Base-by-base conservation (phyloP, 2,113 vertebrate species). In the Sturnira hondurensis region DNA sequence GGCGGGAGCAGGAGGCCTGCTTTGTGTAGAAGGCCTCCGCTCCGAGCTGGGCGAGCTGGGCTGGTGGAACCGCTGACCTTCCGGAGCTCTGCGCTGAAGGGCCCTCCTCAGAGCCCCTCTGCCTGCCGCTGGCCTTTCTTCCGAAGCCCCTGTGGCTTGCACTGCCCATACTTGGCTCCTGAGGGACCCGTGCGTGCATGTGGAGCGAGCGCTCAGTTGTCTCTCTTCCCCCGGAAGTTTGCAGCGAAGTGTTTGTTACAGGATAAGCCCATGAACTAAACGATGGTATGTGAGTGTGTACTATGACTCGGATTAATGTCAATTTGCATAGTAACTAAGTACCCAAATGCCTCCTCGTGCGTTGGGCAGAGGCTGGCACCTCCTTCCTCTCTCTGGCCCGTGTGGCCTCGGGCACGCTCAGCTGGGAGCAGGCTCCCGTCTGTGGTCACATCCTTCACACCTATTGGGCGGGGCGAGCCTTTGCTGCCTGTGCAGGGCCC, bases 1-100 rank as follows among this genome's bases (percentile, higher is more conserved):
- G 24, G 58, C 12, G 58, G 3, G 58, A 68, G 33, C 19, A 0
- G 1, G 19, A 15, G 16, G 0, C 2, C 41, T 56, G 22, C n/a
- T 4, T 0, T 0, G 28, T 45, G 0, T 47, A 15, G 22, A 24
- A 70, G 41, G 20, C 33, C n/a, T 36, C 1, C 1, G 47, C 76
- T 20, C 33, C 26, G 20, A 47, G 58, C 38, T 10, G 54, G 10
- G 9, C 26, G 20, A 47, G 58, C 38, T 10, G 54, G 10, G 9
- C 71, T 1, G 11, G 50, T 4, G 3, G 28, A 10, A 38, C 26
- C 33, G 1, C 38, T 45, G 80, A 31, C 56, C 14, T n/a, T 47
- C 43, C 28, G 7, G 58, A 28, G 63, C n/a, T 45, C n/a, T 19
- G 20, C 45, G 0, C 71, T 33, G 10, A 12, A 41, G 70, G 33